Conservation (phyloP, 1,140 invertebrate species). For the Caenorhabditis brenneri region DNA sequence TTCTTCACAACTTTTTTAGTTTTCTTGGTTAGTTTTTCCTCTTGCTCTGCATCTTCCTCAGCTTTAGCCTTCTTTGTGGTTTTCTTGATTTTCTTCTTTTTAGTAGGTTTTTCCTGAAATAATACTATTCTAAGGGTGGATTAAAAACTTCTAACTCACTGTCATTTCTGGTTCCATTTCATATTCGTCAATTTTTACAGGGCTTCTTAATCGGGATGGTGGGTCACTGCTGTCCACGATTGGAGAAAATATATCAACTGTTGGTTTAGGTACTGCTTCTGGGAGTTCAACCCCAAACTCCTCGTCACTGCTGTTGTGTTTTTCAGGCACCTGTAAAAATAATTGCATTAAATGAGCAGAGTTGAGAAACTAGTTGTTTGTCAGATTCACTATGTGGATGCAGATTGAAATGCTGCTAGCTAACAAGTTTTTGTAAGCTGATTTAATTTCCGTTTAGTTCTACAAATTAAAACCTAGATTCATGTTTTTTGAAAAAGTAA, state of each 20-base stretch:
- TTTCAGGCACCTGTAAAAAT: not conserved
- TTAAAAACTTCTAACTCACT: not conserved
- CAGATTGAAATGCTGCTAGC: too few species aligned
- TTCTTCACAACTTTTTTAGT: not conserved
- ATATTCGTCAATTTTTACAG: not conserved
- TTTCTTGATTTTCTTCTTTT: conserved; percentile 21
- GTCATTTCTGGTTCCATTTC: not conserved
- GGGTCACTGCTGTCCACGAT: not conserved
- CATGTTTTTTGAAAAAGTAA: too few species aligned
- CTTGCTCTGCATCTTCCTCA: conserved; percentile 19
- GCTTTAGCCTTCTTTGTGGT: not conserved
- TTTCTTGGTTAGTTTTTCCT: conserved; percentile 17
- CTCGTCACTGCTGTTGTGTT: conserved; percentile 32
- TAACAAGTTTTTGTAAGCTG: too few species aligned
- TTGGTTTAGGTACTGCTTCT: not conserved
- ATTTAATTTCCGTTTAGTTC: too few species aligned
- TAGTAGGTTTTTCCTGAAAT: not conserved
- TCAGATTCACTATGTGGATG: not conserved
- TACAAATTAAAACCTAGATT: too few species aligned
- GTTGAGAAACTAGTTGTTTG: not conserved
- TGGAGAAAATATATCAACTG: not conserved
- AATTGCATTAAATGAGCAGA: too few species aligned
- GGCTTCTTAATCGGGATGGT: not conserved
- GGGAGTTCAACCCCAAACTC: conserved; percentile 44
- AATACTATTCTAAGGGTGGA: not conserved